phyloP scores from a whole-genome alignment of 1,140 invertebrate species.

The Cyphomyrmex costatus region DNA sequence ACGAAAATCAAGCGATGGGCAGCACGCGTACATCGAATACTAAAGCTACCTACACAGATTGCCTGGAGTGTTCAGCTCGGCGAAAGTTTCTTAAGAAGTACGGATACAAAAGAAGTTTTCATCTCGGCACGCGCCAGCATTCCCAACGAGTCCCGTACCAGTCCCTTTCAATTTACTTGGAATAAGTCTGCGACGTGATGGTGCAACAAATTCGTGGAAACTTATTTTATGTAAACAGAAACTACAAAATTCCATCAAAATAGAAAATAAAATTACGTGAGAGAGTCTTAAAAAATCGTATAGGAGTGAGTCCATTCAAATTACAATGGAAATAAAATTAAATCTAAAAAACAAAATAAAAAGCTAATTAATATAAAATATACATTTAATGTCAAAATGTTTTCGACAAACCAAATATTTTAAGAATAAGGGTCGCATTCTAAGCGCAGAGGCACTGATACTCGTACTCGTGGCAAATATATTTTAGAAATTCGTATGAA shows the following conservation, averaged over 20 bases:
- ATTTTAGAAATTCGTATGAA: conserved; percentile 47
- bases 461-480: neutral
- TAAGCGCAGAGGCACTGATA: conserved; percentile 18
- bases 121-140: conserved; percentile 44
- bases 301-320: neutral
- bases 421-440: neutral
- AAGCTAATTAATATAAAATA: neutral
- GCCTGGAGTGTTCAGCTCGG: conserved; percentile 51
- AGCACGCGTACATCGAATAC: conserved; percentile 53
- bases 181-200: conserved; percentile 16
- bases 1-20: conserved; percentile 63
- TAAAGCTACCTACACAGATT: conserved; percentile 57
- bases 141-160: conserved; percentile 35
- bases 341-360: neutral
- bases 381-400: neutral
- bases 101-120: conserved; percentile 59
- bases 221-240: neutral
- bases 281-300: neutral
- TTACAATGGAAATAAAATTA: neutral
- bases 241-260: neutral
- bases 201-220: neutral
- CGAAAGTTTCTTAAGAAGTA: conserved; percentile 61
- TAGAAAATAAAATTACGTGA: neutral
- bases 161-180: conserved; percentile 24
- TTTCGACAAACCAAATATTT: neutral